phyloP scores from a whole-genome alignment of 2,797 vertebrate species.

The Odontamblyopus lacepedii region DNA sequence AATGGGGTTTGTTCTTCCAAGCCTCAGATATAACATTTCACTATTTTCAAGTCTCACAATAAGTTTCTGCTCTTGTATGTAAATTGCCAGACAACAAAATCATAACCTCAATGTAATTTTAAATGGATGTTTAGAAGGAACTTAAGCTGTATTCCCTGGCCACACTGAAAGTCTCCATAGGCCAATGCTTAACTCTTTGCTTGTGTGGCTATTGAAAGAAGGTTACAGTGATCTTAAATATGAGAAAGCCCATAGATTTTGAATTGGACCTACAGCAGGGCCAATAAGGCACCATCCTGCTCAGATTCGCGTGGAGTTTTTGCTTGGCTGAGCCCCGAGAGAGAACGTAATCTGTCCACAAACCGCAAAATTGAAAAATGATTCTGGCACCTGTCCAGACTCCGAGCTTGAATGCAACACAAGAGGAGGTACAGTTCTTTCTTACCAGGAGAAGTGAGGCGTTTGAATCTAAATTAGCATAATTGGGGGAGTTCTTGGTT shows the following conservation, averaged over 20 bases:
- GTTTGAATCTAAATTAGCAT: constrained; percentile 43
- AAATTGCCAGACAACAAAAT: constrained; percentile 18
- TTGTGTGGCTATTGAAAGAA: constrained; percentile 38
- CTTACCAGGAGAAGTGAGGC: constrained; percentile 38
- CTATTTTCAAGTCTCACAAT: background rate
- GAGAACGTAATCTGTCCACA: constrained; percentile 69
- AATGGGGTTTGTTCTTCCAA: background rate
- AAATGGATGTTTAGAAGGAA: constrained; percentile 9
- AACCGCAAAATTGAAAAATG: constrained; percentile 75
- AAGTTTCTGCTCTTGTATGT: constrained; percentile 17
- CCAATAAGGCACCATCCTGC: constrained; percentile 25
- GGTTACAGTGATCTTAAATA: constrained; percentile 33
- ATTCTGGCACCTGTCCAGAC: constrained; percentile 60
- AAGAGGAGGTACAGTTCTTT: constrained; percentile 46
- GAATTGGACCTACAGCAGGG: constrained; percentile 24
- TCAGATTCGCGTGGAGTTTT: constrained; percentile 30
- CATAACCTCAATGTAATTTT: constrained; percentile 20
- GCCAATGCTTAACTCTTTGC: constrained; percentile 32
- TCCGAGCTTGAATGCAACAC: constrained; percentile 57
- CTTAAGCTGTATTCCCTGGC: constrained; percentile 18
- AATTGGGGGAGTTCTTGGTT: constrained; percentile 41
- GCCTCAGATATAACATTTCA: background rate
- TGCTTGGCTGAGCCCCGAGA: constrained; percentile 41
- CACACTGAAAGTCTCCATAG: constrained; percentile 22
- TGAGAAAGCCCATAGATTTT: constrained; percentile 45